phyloP scores from a whole-genome alignment of 2,888 invertebrate species.

The Oscheius myriophilus region DNA sequence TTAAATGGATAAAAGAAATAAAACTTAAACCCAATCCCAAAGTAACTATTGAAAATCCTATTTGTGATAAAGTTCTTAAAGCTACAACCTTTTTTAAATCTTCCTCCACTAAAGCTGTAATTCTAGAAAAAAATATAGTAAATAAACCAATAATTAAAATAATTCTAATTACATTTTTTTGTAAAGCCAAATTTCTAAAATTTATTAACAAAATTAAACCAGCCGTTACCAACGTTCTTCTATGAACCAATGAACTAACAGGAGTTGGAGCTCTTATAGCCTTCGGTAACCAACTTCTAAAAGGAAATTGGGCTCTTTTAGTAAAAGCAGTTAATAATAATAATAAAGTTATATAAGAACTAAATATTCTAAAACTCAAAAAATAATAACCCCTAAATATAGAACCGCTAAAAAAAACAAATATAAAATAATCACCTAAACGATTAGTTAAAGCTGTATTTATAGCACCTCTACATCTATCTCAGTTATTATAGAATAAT shows the following conservation, averaged over 20 bases:
- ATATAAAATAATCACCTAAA: slow-evolving; percentile 79
- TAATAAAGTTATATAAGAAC: slow-evolving; percentile 70
- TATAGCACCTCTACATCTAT: slow-evolving; percentile 72
- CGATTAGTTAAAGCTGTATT: slow-evolving; percentile 82
- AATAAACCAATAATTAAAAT: slow-evolving; percentile 69
- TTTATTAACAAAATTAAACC: slow-evolving; percentile 74
- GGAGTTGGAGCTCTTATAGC: slow-evolving; percentile 84
- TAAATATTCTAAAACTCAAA: slow-evolving; percentile 67
- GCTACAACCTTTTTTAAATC: slow-evolving; percentile 60
- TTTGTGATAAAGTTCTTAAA: slow-evolving; percentile 58
- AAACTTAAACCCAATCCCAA: slow-evolving; percentile 66
- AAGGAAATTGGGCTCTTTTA: slow-evolving; percentile 84
- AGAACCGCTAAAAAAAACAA: slow-evolving; percentile 73
- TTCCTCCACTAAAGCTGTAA: slow-evolving; percentile 52
- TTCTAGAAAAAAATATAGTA: slow-evolving; percentile 57
- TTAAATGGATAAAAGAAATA: slow-evolving; percentile 63
- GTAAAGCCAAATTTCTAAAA: no score
- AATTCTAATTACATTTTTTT: no score
- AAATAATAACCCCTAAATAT: slow-evolving; percentile 74
- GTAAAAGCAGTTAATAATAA: slow-evolving; percentile 77
- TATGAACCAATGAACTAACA: slow-evolving; percentile 82
- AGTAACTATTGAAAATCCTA: slow-evolving; percentile 55
- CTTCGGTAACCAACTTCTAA: slow-evolving; percentile 81
- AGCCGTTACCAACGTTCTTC: slow-evolving; percentile 83
- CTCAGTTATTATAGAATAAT: slow-evolving; percentile 60